Evolutionary conservation across 2,888 invertebrate genomes (phyloP).

Genomic region (Pycnomerus fuliginosus): DNA sequence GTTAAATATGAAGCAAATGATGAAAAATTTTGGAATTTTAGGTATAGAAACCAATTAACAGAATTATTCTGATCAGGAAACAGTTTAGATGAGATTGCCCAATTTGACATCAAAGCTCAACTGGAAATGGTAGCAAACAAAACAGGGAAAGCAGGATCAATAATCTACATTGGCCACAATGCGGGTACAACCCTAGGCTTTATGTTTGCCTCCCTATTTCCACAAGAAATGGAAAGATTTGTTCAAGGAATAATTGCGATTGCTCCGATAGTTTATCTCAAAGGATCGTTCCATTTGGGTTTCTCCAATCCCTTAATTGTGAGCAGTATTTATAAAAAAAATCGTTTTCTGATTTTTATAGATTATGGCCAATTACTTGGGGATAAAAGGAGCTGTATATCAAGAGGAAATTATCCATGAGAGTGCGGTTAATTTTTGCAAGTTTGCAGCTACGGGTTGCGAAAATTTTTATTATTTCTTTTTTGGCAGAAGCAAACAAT

Average conservation of each 20-base stretch:
- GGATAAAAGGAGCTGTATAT: too few relatives aligned
- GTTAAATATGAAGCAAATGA: background rate
- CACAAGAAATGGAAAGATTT: background rate
- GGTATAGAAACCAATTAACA: background rate
- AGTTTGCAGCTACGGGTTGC: too few relatives aligned
- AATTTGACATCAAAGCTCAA: background rate
- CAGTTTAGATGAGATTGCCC: background rate
- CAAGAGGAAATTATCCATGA: too few relatives aligned
- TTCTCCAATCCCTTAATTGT: too few relatives aligned
- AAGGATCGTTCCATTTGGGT: too few relatives aligned
- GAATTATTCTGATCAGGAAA: background rate
- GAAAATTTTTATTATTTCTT: too few relatives aligned
- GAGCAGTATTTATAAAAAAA: too few relatives aligned
- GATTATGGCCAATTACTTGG: too few relatives aligned
- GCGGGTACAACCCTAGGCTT: conserved; percentile 1
- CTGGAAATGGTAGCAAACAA: background rate
- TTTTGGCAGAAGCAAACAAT: too few relatives aligned
- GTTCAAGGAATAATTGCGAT: background rate
- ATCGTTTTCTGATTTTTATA: too few relatives aligned
- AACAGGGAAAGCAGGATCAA: background rate
- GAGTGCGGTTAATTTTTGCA: too few relatives aligned
- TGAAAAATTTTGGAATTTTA: background rate
- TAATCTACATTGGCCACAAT: conserved; percentile 1
- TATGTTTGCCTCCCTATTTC: conserved; percentile 1
- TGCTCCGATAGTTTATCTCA: background rate